These are phyloP conservation scores for Brachypteracias leptosomus DNA, from an alignment of 2,113 vertebrate species.

Conservation along the genomic window DNA sequence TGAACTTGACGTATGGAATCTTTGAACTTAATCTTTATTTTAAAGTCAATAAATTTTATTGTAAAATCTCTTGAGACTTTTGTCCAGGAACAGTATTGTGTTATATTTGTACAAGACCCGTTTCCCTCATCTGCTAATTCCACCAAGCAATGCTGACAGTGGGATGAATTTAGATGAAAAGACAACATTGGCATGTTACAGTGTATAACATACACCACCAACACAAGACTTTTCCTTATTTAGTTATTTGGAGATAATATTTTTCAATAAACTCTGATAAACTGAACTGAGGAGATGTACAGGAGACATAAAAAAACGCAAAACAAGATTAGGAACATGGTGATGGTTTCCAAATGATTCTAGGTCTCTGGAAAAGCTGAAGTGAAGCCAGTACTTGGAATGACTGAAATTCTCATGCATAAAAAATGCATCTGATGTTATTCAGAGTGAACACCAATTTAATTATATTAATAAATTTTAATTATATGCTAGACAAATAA, in stretches of 20 bases:
- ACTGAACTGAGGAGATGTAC: not conserved
- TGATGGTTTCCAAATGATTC: not conserved
- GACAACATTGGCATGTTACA: not conserved
- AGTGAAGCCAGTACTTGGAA: not conserved
- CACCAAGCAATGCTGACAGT: fast-evolving
- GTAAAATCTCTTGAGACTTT: not conserved
- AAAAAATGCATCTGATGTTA: not conserved
- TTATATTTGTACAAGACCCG: not conserved
- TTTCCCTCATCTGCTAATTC: not conserved
- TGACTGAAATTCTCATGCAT: not conserved
- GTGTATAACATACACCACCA: not conserved
- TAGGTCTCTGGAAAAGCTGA: not conserved
- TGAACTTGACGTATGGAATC: not conserved
- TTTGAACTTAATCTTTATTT: not conserved
- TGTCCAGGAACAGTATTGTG: fast-evolving
- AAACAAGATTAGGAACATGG: not conserved
- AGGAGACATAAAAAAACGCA: not conserved
- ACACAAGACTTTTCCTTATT: not conserved
- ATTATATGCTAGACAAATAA: not conserved
- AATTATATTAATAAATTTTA: too few species aligned
- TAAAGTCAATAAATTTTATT: not conserved
- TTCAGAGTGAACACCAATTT: not conserved
- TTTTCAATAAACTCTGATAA: not conserved
- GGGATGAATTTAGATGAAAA: not conserved
- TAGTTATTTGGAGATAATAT: not conserved